A percentile compares a stretch with the other conserved stretches of the same genome.
Evolutionary conservation across 2,888 invertebrate genomes (phyloP).

Genomic region (Epistrophe grossulariae): DNA sequence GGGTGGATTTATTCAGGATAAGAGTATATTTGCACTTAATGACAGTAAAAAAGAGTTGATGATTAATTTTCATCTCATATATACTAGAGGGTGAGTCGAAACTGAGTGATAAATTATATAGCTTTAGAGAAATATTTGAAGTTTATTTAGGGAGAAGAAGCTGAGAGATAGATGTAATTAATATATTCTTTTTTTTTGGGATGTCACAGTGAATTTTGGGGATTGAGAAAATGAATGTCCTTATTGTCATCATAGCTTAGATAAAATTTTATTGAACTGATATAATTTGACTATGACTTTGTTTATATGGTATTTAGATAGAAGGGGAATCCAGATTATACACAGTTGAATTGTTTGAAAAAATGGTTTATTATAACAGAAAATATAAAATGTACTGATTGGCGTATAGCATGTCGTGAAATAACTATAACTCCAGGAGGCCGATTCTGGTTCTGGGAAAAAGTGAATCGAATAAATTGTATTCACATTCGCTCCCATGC

Average conservation of each 20-base stretch:
- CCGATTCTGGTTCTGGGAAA: too few species aligned
- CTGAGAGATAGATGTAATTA: constrained; percentile 49
- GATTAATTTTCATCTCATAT: constrained; percentile 66
- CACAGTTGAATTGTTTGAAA: too few species aligned
- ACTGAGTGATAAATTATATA: constrained; percentile 66
- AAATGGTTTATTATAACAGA: too few species aligned
- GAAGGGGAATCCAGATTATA: too few species aligned
- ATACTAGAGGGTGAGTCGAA: constrained; percentile 21
- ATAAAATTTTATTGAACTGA: constrained; percentile 19
- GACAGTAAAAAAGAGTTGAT: constrained; percentile 74
- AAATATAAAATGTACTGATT: too few species aligned
- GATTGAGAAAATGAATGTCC: constrained; percentile 58
- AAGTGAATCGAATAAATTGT: too few species aligned
- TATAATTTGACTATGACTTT: constrained; percentile 7
- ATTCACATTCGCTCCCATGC: too few species aligned
- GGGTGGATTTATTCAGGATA: constrained; percentile 47
- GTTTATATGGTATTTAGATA: neutral
- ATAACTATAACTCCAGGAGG: too few species aligned
- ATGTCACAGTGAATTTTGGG: constrained; percentile 47
- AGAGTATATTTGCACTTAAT: constrained; percentile 69
- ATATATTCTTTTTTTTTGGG: constrained; percentile 35
- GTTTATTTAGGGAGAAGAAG: constrained; percentile 35
- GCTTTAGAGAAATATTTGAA: constrained; percentile 27
- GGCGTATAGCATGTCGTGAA: too few species aligned
- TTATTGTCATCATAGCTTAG: constrained; percentile 46